Evolutionary conservation across 2,113 vertebrate species (phyloP), one percentile per base, ranked within the genome.

Genomic region (Dicentrarchus labrax): DNA sequence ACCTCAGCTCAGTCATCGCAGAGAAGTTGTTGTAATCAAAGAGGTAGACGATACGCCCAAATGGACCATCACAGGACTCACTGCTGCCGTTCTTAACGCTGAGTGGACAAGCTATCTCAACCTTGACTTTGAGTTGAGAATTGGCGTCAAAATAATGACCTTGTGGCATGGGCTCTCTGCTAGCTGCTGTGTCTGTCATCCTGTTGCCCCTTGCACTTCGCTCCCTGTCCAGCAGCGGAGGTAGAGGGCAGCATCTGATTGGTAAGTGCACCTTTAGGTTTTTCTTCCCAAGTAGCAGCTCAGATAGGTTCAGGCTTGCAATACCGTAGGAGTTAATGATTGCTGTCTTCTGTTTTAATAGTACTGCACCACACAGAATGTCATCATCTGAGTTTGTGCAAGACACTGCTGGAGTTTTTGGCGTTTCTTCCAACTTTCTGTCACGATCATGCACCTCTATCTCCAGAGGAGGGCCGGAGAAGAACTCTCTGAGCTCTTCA

Each of bases 401-500:
- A 80, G 94, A 96, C 39, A 94, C 64, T 2, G 72, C 64, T 15
- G 93, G 83, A 4, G 45, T 76, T 36, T 30, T 77, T 16, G 38
- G 16, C 11, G 1, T 57, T 8, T 82, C 66, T 9, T 94, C 78
- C 0, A 7, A 45, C 71, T 94, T 97, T 22, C 82, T 93, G 88
- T 97, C 97, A 17, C 94, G 91, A 85, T 98, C 97, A 0, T 97
- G 97, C 24, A 98, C 93, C 85, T 97, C 96, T 21, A 97, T 95
- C 88, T 96, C 90, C 84, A 98, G 89, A 11, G 96, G 95, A 5
- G 96, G 94, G 0, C 96, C 95, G 13, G 86, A 87, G 24, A 98
- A 92, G 78, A 91, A 95, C 47, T 96, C 93, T 4, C 66, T 67
- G 36, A 98, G 69, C 59, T 96, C 94, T 16, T 71, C 84, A 4